Evolutionary conservation across 1,140 invertebrate genomes (phyloP).

Genomic region (Bombus cullumanus): DNA sequence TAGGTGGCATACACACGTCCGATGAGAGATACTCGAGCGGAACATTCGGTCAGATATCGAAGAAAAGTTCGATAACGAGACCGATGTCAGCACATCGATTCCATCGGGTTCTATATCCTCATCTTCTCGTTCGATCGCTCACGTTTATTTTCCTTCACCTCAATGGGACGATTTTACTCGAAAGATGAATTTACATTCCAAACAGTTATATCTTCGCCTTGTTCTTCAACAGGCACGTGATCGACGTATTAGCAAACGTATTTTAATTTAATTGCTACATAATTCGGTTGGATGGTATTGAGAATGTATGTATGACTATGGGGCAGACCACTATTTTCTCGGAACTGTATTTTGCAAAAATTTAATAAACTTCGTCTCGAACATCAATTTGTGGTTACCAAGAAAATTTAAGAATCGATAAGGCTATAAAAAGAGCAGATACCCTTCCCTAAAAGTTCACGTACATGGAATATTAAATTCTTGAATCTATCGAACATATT

Average conservation of each 20-base stretch:
- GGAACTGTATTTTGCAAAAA: background rate
- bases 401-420: background rate
- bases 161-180: background rate
- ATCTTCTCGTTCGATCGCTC: background rate
- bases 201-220: background rate
- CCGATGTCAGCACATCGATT: background rate
- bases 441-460: background rate
- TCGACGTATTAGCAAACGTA: background rate
- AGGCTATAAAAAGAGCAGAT: background rate
- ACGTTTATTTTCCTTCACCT: background rate
- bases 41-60: constrained; percentile 23
- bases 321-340: background rate
- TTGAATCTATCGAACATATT: background rate
- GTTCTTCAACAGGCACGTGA: background rate
- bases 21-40: constrained; percentile 5
- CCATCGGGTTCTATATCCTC: background rate
- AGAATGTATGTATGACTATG: too few species aligned
- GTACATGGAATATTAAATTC: background rate
- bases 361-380: background rate
- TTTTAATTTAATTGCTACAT: too few species aligned
- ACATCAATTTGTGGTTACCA: background rate
- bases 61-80: constrained; percentile 13
- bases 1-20: background rate
- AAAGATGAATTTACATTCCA: background rate
- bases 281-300: too few species aligned